Conservation (phyloP, 2,888 invertebrate species). For the Lacanobia wlatinum region DNA sequence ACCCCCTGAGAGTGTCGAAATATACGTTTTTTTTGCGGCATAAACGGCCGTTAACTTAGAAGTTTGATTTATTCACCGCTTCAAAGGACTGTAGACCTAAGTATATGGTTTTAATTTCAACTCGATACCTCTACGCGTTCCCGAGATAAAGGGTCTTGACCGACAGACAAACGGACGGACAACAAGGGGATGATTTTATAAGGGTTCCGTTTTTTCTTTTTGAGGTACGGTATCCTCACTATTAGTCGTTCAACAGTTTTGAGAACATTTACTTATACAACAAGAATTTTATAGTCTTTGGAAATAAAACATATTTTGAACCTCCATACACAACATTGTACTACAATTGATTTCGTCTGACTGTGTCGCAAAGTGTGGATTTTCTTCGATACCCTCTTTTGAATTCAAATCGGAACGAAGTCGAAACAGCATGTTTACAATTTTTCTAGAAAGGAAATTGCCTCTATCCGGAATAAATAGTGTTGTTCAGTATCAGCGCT, state of each 20-base stretch:
- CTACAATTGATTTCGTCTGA: conserved; percentile 42
- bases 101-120: no score
- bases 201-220: no score
- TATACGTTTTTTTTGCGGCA: no score
- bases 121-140: no score
- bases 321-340: conserved; percentile 4
- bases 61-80: no score
- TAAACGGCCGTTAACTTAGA: no score
- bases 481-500: conserved; percentile 37
- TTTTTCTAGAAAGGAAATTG: conserved; percentile 57
- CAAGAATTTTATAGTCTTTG: background rate
- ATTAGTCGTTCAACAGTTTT: background rate
- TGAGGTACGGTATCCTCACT: no score
- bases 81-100: no score
- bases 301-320: background rate
- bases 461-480: conserved; percentile 51
- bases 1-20: no score
- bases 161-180: no score
- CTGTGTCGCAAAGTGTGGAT: conserved; percentile 32
- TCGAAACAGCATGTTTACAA: conserved; percentile 60
- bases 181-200: no score
- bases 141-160: no score
- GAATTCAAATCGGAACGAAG: conserved; percentile 59
- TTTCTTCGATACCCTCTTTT: conserved; percentile 33
- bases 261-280: background rate